A percentile compares a stretch with the other conserved stretches of the same genome.
Conservation (phyloP, 2,888 invertebrate genomes). For the Drosophila lacicola region DNA sequence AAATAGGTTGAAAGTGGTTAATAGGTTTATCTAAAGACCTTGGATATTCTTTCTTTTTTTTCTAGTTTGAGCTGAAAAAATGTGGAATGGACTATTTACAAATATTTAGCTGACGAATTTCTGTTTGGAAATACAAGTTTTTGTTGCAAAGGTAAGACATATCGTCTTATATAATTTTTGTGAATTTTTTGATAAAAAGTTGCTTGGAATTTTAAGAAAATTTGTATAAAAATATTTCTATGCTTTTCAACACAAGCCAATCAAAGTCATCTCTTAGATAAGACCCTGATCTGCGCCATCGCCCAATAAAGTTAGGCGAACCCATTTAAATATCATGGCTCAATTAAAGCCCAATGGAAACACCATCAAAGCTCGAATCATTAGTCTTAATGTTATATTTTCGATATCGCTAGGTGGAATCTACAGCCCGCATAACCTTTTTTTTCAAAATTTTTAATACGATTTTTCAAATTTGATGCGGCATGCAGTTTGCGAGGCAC, state of each 20-base stretch:
- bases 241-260: neutral
- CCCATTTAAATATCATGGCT: slow-evolving; percentile 38
- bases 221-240: too few relatives aligned
- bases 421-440: slow-evolving; percentile 45
- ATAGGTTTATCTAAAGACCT: too few relatives aligned
- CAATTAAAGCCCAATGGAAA: slow-evolving; percentile 45
- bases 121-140: too few relatives aligned
- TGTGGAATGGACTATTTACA: too few relatives aligned
- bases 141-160: too few relatives aligned
- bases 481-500: slow-evolving; percentile 41
- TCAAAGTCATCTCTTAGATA: slow-evolving; percentile 18
- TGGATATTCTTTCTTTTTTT: too few relatives aligned
- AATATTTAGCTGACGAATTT: too few relatives aligned
- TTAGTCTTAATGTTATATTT: slow-evolving; percentile 47
- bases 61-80: too few relatives aligned
- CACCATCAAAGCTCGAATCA: slow-evolving; percentile 36
- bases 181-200: too few relatives aligned
- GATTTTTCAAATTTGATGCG: slow-evolving; percentile 54
- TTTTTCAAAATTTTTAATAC: slow-evolving; percentile 19
- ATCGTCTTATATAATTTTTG: too few relatives aligned
- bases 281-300: slow-evolving; percentile 47
- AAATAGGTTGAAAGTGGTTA: too few relatives aligned
- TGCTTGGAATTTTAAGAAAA: slow-evolving; percentile 1
- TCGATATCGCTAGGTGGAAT: slow-evolving; percentile 45
- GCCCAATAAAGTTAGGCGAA: slow-evolving; percentile 20